These are phyloP conservation scores for Ernsta delagoae DNA, from an alignment of 2,888 invertebrate species.

Conservation along the genomic window DNA sequence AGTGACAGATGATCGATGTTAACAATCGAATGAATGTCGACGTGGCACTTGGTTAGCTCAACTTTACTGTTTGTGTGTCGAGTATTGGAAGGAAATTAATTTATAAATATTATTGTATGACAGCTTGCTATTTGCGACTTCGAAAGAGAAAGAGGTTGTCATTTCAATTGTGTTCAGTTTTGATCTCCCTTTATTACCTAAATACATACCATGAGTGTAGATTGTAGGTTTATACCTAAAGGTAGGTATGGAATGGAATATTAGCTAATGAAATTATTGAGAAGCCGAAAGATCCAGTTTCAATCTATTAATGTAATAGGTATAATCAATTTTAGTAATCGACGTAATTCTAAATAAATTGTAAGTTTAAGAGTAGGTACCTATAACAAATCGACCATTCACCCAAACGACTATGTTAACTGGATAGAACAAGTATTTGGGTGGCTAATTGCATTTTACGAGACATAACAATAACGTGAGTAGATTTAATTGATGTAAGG, in stretches of 20 bases:
- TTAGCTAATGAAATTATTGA: neutral
- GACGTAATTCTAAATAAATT: no score
- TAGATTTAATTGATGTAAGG: conserved; percentile 28
- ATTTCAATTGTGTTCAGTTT: neutral
- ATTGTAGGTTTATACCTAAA: no score
- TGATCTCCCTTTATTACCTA: no score
- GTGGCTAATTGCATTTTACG: conserved; percentile 34
- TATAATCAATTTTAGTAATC: no score
- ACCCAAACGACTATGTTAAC: neutral
- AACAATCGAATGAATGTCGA: conserved; percentile 45
- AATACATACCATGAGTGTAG: no score
- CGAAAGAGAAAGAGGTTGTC: neutral
- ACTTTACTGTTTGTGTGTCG: conserved; percentile 32
- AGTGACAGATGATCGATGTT: conserved; percentile 62
- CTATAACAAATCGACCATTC: neutral
- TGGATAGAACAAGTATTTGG: conserved; percentile 30
- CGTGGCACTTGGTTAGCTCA: conserved; percentile 12
- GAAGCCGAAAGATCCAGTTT: neutral
- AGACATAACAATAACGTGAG: conserved; percentile 24
- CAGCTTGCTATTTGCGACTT: neutral
- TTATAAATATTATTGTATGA: conserved; percentile 25
- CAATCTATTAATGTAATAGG: neutral
- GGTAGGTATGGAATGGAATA: neutral
- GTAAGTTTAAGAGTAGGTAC: neutral
- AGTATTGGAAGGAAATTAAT: conserved; percentile 33